Evolutionary conservation across 2,113 vertebrate genomes (phyloP).

Genomic region (Geothlypis trichas): DNA sequence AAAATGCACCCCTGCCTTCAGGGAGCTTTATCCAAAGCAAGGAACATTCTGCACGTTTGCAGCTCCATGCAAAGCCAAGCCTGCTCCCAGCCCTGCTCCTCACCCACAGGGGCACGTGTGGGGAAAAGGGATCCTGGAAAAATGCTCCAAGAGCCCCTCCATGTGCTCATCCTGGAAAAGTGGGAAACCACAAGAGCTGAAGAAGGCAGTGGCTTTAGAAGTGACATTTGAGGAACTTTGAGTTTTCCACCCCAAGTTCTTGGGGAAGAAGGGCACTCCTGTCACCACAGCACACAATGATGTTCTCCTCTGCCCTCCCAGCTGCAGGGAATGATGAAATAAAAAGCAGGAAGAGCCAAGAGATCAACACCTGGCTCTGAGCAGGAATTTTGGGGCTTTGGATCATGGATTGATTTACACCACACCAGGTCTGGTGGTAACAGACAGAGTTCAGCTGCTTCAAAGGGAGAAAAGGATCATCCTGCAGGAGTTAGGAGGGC

Average conservation of each 20-base stretch:
- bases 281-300: not conserved
- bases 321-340: not conserved
- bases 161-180: not conserved
- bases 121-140: not conserved
- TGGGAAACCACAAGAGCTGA: rapidly evolving
- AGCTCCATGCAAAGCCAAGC: not conserved
- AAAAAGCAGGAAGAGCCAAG: not conserved
- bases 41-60: rapidly evolving
- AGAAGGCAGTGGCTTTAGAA: not conserved
- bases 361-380: not conserved
- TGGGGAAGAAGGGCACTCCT: not conserved
- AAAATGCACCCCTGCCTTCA: not conserved
- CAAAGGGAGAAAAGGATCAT: not conserved
- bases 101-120: rapidly evolving
- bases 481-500: not conserved
- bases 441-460: not conserved
- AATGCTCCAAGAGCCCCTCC: not conserved
- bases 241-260: not conserved
- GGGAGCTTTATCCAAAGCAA: not conserved
- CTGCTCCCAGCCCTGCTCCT: not conserved
- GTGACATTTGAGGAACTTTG: not conserved
- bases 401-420: not conserved
- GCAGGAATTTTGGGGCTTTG: not conserved
- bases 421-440: not conserved
- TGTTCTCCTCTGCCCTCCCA: not conserved